Base-by-base conservation (phyloP, 2,888 invertebrate species). In the Unio delphinus region DNA sequence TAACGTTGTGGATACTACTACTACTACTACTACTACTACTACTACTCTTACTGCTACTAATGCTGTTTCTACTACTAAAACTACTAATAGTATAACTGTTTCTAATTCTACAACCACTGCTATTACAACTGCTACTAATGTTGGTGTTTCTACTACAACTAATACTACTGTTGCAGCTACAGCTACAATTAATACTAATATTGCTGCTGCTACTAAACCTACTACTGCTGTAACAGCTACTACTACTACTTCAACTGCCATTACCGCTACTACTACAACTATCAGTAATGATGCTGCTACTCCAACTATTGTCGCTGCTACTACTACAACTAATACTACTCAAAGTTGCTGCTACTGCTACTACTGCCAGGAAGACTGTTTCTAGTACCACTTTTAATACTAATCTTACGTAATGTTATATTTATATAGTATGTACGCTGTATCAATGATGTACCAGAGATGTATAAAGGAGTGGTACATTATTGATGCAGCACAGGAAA, bases 161-260 rank as follows among this genome's bases (percentile, higher is more conserved):
- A 68, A 68, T 65, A 1, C 72, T 65, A 61, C 72, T 61, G 61
- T 62, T 65, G 64, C 68, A 63, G 61, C 61, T 67, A 67, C 67
- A 61, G 61, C 67, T 67, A 67, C 55, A 23, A 54, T 18, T 61
- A 61, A n/a, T 61, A 60, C 54, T 61, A 67, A 0, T 61, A 55
- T 18, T 30, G 55, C 65, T 55, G 59, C 65, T 65, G 55, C 60
- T 28, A 60, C 65, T 65, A 65, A 55, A 55, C 59, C 55, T 60
- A 64, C 60, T 55, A 69, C 55, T 64, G 65, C 60, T 65, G 30
- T 34, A 61, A 61, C 69, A n/a, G 55, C 69, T 60, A 55, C 69
- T 65, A 65, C 69, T 65, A 60, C 60, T 68, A 59, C 64, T 68
- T 45, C 64, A 64, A 58, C 64, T 68, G 64, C 68, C 64, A 68